These are phyloP conservation scores for Aramus guarauna DNA, from an alignment of 2,113 vertebrate genomes.

Conservation along the genomic window DNA sequence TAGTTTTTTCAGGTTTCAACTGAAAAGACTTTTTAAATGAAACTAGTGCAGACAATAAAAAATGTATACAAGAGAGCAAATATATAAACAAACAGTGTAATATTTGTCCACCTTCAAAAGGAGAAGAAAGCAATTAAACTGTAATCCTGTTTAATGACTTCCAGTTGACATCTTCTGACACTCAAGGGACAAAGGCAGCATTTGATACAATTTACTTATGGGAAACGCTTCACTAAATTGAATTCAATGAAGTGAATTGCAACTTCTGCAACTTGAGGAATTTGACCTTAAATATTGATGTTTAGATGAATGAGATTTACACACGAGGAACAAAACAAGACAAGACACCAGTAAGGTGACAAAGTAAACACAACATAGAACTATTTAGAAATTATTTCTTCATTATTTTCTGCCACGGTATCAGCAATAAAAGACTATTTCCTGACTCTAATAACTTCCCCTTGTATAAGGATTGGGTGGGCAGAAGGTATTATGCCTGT, in stretches of 20 bases:
- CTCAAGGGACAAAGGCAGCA: neutral
- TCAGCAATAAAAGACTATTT: neutral
- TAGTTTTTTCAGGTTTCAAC: neutral
- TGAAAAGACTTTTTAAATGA: neutral
- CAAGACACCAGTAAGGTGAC: neutral
- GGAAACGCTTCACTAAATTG: neutral
- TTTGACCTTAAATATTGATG: neutral
- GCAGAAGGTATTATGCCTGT: neutral
- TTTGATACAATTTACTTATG: neutral
- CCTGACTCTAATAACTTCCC: neutral
- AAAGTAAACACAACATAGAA: neutral
- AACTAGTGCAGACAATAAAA: neutral
- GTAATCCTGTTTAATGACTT: neutral
- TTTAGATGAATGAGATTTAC: neutral
- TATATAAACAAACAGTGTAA: neutral
- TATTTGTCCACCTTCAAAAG: neutral
- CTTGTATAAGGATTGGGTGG: fast-evolving
- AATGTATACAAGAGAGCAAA: neutral
- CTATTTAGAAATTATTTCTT: neutral
- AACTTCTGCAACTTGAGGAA: neutral
- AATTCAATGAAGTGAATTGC: neutral
- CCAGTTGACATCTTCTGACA: neutral
- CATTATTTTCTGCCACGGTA: neutral
- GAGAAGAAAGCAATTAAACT: neutral
- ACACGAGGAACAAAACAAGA: neutral